Evolutionary conservation across 2,888 invertebrate genomes (phyloP).

Genomic region (Laspeyria flexula): DNA sequence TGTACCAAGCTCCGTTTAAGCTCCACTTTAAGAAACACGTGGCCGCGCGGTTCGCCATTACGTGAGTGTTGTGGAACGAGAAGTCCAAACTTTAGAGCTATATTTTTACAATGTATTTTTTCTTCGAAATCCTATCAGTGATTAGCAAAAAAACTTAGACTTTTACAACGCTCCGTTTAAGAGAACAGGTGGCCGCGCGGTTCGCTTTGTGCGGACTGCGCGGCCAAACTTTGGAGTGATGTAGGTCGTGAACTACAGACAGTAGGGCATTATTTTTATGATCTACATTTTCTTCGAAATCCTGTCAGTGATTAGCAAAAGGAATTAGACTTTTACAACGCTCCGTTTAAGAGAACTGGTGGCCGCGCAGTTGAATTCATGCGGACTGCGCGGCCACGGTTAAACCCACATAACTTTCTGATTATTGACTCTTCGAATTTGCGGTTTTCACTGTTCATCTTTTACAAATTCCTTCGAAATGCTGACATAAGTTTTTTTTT

Average conservation of each 20-base stretch:
- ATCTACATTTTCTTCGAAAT: slow-evolving; percentile 16
- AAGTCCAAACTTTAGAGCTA: slow-evolving; percentile 15
- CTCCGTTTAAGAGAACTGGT: slow-evolving; percentile 5
- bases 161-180: slow-evolving; percentile 12
- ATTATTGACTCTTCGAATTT: slow-evolving; percentile 7
- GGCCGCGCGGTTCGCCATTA: slow-evolving; percentile 17
- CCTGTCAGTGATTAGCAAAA: slow-evolving; percentile 15
- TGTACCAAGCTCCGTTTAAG: slow-evolving; percentile 16
- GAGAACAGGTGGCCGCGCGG: slow-evolving; percentile 10
- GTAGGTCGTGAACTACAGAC: slow-evolving; percentile 15
- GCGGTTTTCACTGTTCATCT: slow-evolving; percentile 7
- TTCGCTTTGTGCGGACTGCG: slow-evolving; percentile 10
- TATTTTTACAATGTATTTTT: background rate
- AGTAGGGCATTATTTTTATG: slow-evolving; percentile 15
- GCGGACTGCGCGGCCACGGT: slow-evolving; percentile 14
- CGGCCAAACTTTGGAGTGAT: slow-evolving; percentile 17
- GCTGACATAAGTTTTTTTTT: slow-evolving; percentile 21
- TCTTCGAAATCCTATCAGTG: slow-evolving; percentile 12
- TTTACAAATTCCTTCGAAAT: slow-evolving; percentile 13
- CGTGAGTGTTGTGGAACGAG: slow-evolving; percentile 16
- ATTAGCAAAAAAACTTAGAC: slow-evolving; percentile 14
- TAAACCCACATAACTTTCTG: slow-evolving; percentile 15
- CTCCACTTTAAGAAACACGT: slow-evolving; percentile 14
- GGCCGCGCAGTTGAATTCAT: slow-evolving; percentile 11
- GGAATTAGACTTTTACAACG: slow-evolving; percentile 15